These are phyloP conservation scores for Linurgus olivaceus DNA, from an alignment of 2,797 vertebrate genomes.

Conservation along the genomic window DNA sequence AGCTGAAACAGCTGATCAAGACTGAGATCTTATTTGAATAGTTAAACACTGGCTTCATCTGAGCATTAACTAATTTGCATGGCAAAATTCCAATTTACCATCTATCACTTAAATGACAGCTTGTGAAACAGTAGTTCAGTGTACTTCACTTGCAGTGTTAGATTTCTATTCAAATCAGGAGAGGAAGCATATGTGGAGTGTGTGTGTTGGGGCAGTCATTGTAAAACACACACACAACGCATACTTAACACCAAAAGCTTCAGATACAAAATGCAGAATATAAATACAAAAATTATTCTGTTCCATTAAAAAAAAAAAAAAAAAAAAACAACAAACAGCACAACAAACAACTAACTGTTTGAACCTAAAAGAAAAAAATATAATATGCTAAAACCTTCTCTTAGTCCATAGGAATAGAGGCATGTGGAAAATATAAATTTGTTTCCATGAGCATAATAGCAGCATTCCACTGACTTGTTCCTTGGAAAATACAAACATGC, in stretches of 20 bases:
- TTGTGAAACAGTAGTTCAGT: constrained; percentile 54
- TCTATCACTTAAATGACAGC: constrained; percentile 54
- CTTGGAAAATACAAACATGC: background rate
- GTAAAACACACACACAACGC: constrained; percentile 8
- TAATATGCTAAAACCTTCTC: background rate
- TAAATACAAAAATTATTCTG: background rate
- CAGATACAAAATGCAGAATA: background rate
- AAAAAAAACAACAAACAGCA: background rate
- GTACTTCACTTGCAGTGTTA: constrained; percentile 19
- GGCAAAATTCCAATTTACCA: constrained; percentile 41
- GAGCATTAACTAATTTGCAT: constrained; percentile 62
- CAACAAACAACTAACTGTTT: background rate
- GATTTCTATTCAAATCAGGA: constrained; percentile 37
- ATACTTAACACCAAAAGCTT: constrained; percentile 2
- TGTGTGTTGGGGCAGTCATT: constrained; percentile 14
- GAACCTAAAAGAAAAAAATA: background rate
- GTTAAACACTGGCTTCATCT: constrained; percentile 42
- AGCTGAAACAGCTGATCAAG: constrained; percentile 54
- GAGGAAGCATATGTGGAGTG: constrained; percentile 44
- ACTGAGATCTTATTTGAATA: constrained; percentile 59
- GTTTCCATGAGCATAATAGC: background rate
- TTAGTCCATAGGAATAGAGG: background rate
- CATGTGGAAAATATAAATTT: background rate
- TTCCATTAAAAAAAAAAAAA: background rate
- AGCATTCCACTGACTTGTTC: background rate